Percentiles rank a stretch among this genome's conserved stretches.
phyloP scores from a whole-genome alignment of 1,140 invertebrate species.

The Drosophila asahinai region DNA sequence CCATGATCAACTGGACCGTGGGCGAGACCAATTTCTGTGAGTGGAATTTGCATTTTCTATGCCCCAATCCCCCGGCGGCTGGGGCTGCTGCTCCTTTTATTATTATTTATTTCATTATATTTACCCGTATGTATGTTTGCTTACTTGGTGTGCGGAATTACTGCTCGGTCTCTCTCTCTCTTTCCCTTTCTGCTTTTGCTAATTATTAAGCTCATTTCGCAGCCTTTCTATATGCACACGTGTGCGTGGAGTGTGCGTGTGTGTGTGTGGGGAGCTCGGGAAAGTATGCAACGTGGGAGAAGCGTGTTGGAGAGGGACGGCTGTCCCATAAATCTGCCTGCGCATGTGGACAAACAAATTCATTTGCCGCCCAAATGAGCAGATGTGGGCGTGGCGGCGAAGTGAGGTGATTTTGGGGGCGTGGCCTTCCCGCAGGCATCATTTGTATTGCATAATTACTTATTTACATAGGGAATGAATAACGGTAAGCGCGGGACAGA shows the following conservation, averaged over 20 bases:
- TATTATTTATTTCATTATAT: conserved; percentile 62
- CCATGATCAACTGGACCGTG: conserved; percentile 96
- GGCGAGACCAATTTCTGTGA: conserved; percentile 95
- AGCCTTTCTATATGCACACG: conserved; percentile 57
- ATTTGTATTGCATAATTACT: conserved; percentile 58
- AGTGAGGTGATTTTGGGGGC: conserved; percentile 14
- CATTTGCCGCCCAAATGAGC: conserved; percentile 20
- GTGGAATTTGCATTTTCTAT: conserved; percentile 53
- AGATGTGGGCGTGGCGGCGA: conserved; percentile 2
- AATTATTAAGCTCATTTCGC: conserved; percentile 70
- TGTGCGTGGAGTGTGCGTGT: conserved; percentile 14
- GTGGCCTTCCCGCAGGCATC: conserved; percentile 36
- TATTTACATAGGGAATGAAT: conserved; percentile 45
- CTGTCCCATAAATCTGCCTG: conserved; percentile 41
- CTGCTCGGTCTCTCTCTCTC: conserved; percentile 16
- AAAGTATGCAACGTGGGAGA: conserved; percentile 13
- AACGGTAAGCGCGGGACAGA: background rate
- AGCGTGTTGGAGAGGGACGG: background rate
- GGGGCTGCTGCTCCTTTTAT: conserved; percentile 23
- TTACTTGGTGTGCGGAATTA: conserved; percentile 41
- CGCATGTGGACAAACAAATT: conserved; percentile 53
- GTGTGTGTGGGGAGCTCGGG: background rate
- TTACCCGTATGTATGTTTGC: conserved; percentile 21
- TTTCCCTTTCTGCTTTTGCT: conserved; percentile 16
- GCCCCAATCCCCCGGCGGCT: background rate